Conservation (phyloP, 2,797 vertebrate species). For the Halcyon badia region DNA sequence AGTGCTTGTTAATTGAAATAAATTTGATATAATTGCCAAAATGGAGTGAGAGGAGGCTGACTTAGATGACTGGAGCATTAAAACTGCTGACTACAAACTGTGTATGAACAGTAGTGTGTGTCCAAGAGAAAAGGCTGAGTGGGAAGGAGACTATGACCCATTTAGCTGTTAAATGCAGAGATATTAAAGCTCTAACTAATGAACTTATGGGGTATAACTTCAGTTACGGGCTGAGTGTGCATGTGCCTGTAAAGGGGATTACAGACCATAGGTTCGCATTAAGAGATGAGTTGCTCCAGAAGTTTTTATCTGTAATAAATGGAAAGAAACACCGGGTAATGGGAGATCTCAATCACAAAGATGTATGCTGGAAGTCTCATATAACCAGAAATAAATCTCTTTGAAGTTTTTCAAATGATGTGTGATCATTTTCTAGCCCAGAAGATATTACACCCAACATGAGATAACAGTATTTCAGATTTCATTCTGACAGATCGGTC, state of each 20-base stretch:
- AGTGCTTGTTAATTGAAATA: neutral
- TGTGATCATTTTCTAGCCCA: slow-evolving; percentile 62
- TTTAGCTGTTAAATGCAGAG: slow-evolving; percentile 17
- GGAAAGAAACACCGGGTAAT: slow-evolving; percentile 36
- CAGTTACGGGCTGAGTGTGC: neutral
- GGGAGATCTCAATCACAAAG: slow-evolving; percentile 67
- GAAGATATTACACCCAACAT: slow-evolving; percentile 32
- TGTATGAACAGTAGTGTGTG: neutral
- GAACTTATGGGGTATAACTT: neutral
- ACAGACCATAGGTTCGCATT: slow-evolving; percentile 1
- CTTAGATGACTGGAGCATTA: neutral
- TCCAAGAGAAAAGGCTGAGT: neutral
- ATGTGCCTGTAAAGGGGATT: neutral
- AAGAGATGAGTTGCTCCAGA: slow-evolving; percentile 14
- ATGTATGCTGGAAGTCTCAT: slow-evolving; percentile 56
- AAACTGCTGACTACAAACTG: neutral
- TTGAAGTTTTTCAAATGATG: slow-evolving; percentile 61
- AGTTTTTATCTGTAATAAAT: slow-evolving; percentile 61
- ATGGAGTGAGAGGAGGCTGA: neutral
- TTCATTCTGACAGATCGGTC: slow-evolving; percentile 35
- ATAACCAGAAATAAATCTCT: slow-evolving; percentile 67
- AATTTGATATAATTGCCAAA: neutral
- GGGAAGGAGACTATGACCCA: fast-evolving
- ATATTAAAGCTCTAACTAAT: neutral
- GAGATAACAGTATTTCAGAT: slow-evolving; percentile 61